Percentiles rank a stretch among this genome's conserved stretches.
Evolutionary conservation across 2,113 vertebrate species (phyloP).

Genomic region (Panthera tigris): DNA sequence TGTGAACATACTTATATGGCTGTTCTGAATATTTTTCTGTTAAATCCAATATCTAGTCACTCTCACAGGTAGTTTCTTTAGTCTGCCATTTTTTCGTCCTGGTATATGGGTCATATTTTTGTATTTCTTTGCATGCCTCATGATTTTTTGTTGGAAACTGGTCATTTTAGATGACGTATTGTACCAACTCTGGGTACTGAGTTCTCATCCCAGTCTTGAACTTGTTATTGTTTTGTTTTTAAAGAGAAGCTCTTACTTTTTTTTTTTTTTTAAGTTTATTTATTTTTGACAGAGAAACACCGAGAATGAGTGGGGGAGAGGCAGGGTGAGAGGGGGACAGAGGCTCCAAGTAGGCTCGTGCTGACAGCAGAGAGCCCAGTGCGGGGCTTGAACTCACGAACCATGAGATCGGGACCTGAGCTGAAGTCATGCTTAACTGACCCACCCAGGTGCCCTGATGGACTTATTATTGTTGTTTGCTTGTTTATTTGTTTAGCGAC

Average conservation of each 20-base stretch:
- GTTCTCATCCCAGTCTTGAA: neutral
- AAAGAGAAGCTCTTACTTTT: too few species aligned
- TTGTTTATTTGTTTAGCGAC: neutral
- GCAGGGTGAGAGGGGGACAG: too few species aligned
- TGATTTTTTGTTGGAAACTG: neutral
- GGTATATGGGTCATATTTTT: neutral
- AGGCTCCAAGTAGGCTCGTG: too few species aligned
- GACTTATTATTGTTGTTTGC: neutral
- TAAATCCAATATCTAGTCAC: neutral
- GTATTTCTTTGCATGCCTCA: neutral
- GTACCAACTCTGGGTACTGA: neutral
- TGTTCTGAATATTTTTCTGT: neutral
- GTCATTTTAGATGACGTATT: neutral
- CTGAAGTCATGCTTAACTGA: too few species aligned
- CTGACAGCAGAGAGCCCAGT: too few species aligned
- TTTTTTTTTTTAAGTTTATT: too few species aligned
- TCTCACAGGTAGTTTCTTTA: neutral
- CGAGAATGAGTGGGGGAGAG: too few species aligned
- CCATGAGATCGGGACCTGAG: too few species aligned
- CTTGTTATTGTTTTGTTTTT: neutral
- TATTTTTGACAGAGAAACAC: too few species aligned
- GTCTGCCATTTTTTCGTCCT: neutral
- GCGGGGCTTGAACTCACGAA: too few species aligned
- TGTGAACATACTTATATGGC: neutral
- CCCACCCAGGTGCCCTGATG: neutral